Evolutionary conservation across 2,797 vertebrate genomes (phyloP).

Genomic region (Apodemus agrarius): DNA sequence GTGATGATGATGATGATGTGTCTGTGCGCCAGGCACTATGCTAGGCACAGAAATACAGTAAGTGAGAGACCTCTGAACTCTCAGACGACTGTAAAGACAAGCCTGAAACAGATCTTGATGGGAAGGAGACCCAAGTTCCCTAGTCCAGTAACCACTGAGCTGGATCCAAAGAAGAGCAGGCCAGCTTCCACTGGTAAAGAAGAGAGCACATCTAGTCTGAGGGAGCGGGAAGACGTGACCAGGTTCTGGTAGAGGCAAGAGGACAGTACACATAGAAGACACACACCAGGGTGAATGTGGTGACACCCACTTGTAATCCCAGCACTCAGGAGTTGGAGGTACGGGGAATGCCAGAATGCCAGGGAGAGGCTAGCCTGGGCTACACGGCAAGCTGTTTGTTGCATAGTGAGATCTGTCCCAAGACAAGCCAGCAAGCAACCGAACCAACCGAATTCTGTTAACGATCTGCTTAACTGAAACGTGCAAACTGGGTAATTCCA

Average conservation of each 20-base stretch:
- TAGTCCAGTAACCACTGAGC: not conserved
- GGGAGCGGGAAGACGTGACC: not conserved
- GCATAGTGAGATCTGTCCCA: not conserved
- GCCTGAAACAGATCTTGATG: not conserved
- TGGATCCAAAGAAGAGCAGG: not conserved
- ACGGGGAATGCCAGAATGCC: not conserved
- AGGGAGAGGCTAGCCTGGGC: not conserved
- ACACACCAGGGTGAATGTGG: accelerated
- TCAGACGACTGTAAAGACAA: accelerated
- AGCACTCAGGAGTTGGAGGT: not conserved
- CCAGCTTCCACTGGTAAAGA: not conserved
- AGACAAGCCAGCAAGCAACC: not conserved
- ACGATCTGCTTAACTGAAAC: too few species aligned
- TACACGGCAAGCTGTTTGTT: not conserved
- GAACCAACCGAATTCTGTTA: not conserved
- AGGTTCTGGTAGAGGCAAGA: not conserved
- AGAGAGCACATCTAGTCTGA: not conserved
- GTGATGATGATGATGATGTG: not conserved
- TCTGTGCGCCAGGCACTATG: not conserved
- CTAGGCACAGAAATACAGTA: too few species aligned
- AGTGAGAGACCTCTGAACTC: not conserved
- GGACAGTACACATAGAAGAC: not conserved
- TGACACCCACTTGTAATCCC: not conserved
- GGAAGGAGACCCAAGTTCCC: not conserved
- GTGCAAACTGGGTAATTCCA: not conserved